These are phyloP conservation scores for Aurelia aurita complex sp. Pacific DNA, from an alignment of 30 jellyfish, hydroid and myxozoan species.

Conservation along the genomic window DNA sequence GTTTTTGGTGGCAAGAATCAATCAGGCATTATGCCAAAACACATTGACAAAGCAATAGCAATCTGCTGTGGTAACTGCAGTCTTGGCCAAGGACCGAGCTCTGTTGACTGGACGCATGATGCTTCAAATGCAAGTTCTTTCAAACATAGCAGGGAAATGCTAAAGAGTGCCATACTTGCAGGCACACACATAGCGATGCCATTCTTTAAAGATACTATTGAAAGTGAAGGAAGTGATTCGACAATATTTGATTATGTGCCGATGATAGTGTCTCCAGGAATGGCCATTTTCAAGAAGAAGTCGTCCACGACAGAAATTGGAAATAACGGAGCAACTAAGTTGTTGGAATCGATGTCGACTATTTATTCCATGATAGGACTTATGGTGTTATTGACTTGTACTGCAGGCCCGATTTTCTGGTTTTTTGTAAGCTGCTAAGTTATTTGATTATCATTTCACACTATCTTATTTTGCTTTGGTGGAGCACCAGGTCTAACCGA, in stretches of 20 bases:
- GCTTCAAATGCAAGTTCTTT: constrained; percentile 23
- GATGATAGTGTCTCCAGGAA: constrained; percentile 53
- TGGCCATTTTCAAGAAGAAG: constrained; percentile 49
- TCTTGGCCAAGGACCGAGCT: constrained; percentile 64
- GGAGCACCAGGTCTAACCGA: no score
- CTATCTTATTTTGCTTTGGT: no score
- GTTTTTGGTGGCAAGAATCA: background rate
- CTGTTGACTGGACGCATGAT: constrained; percentile 55
- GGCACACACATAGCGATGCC: constrained; percentile 60
- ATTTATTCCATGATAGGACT: constrained; percentile 3
- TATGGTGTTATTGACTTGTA: constrained; percentile 12
- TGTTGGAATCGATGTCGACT: constrained; percentile 19
- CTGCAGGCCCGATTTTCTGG: constrained; percentile 48
- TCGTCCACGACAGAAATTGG: constrained; percentile 39
- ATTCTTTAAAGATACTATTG: constrained; percentile 14
- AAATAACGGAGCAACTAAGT: constrained; percentile 8
- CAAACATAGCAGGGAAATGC: constrained; percentile 1
- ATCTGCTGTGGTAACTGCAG: constrained; percentile 51
- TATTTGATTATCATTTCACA: background rate
- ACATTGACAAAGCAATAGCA: constrained; percentile 5
- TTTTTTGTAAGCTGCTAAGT: constrained; percentile 13
- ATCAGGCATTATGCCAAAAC: background rate
- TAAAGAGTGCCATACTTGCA: constrained; percentile 14
- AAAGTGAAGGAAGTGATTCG: constrained; percentile 3
- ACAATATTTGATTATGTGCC: constrained; percentile 36